Conservation (phyloP, 2,888 invertebrate species). For the Tribolium freemani region DNA sequence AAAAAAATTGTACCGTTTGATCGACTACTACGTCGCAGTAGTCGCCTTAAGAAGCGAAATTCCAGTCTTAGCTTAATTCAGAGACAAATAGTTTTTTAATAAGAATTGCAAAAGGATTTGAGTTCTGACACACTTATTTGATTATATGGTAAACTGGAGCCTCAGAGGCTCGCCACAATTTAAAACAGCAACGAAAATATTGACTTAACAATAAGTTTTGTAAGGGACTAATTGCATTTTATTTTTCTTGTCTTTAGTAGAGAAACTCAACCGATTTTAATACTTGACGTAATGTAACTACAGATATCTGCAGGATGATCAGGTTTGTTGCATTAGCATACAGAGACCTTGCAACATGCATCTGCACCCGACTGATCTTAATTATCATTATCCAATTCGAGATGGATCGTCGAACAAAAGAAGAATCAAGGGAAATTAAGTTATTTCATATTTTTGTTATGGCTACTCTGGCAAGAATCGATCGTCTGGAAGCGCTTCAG, state of each 20-base stretch:
- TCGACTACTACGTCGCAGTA: too few species aligned
- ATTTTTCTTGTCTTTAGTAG: background rate
- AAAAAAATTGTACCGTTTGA: background rate
- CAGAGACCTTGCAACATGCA: conserved; percentile 23
- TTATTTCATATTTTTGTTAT: background rate
- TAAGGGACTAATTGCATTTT: conserved; percentile 16
- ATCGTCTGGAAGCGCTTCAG: background rate
- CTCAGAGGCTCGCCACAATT: conserved; percentile 2
- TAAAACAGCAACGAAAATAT: conserved; percentile 11
- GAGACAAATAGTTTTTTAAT: too few species aligned
- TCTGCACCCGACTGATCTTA: conserved; percentile 23
- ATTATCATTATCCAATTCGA: conserved; percentile 17
- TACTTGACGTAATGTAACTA: background rate
- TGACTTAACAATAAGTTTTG: conserved; percentile 12
- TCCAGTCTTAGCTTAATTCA: too few species aligned
- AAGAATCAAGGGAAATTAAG: background rate
- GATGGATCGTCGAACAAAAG: background rate
- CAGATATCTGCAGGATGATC: background rate
- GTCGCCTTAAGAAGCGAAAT: too few species aligned
- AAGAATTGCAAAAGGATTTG: too few species aligned
- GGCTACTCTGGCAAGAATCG: background rate
- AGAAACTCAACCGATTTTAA: background rate
- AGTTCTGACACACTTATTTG: too few species aligned
- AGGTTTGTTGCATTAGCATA: background rate
- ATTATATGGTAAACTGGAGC: background rate